Conservation (phyloP, 2,888 invertebrate species). For the Tetropium fuscum region DNA sequence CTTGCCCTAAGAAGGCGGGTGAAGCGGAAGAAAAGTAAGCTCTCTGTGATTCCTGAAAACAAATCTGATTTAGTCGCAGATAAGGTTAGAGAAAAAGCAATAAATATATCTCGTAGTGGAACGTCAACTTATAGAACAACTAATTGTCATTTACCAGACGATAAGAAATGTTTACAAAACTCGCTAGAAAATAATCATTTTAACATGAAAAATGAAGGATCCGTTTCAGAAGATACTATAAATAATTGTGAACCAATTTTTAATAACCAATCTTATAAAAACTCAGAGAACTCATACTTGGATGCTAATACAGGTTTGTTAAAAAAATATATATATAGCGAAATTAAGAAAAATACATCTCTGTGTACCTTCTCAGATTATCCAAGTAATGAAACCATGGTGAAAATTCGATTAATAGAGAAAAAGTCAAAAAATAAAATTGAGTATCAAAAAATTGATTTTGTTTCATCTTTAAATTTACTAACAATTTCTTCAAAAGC, state of each 20-base stretch:
- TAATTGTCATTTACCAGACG: background rate
- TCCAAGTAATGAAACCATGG: slow-evolving; percentile 3
- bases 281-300: background rate
- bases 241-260: background rate
- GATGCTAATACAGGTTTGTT: background rate
- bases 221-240: too few species aligned
- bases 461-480: slow-evolving; percentile 39
- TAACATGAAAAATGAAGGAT: too few species aligned
- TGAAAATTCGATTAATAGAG: slow-evolving; percentile 43
- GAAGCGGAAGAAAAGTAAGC: slow-evolving; percentile 32
- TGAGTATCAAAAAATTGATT: slow-evolving; percentile 41
- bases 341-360: too few species aligned
- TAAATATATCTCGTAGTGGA: background rate
- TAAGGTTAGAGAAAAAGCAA: background rate
- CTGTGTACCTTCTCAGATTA: too few species aligned
- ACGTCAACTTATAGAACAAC: background rate
- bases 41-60: slow-evolving; percentile 37
- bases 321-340: too few species aligned
- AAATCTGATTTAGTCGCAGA: slow-evolving; percentile 24
- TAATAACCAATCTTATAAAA: background rate
- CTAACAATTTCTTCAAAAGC: slow-evolving; percentile 42
- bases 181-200: too few species aligned
- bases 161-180: too few species aligned
- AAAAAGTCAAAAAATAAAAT: slow-evolving; percentile 34
- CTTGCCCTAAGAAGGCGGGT: slow-evolving; percentile 17